Conservation (phyloP, 2,113 vertebrate genomes). For the Prunella himalayana region DNA sequence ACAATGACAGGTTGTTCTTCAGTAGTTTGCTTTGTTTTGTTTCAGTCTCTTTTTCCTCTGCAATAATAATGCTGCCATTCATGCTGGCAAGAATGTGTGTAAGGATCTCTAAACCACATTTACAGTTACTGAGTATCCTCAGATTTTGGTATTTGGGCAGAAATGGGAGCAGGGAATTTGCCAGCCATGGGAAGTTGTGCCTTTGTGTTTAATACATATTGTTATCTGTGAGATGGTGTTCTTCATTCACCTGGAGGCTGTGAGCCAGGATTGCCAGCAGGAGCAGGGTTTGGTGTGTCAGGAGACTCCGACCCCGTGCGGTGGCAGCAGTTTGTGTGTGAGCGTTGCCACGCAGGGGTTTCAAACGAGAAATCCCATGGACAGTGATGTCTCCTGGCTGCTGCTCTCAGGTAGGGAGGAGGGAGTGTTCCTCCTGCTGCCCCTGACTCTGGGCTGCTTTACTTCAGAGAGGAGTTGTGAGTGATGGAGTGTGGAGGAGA, state of each 20-base stretch:
- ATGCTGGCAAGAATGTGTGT: neutral
- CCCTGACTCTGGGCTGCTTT: neutral
- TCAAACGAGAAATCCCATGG: accelerated
- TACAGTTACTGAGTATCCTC: neutral
- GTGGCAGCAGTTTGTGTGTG: neutral
- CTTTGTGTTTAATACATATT: neutral
- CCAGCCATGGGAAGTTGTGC: neutral
- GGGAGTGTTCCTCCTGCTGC: neutral
- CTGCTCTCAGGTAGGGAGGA: neutral
- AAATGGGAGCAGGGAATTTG: neutral
- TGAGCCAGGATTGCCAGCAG: neutral
- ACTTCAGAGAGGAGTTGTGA: neutral
- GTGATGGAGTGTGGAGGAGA: neutral
- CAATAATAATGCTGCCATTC: neutral
- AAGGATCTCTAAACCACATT: neutral
- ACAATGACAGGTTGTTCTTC: slow-evolving; percentile 8
- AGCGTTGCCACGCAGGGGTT: accelerated
- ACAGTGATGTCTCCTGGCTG: neutral
- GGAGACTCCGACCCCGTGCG: neutral
- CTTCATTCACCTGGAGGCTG: neutral
- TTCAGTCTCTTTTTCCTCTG: neutral
- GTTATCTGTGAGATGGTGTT: neutral
- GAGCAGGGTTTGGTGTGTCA: accelerated
- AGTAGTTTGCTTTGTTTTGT: slow-evolving; percentile 13
- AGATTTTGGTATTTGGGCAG: neutral